phyloP scores from a whole-genome alignment of 2,797 vertebrate species.

The Sebastes flavidus region DNA sequence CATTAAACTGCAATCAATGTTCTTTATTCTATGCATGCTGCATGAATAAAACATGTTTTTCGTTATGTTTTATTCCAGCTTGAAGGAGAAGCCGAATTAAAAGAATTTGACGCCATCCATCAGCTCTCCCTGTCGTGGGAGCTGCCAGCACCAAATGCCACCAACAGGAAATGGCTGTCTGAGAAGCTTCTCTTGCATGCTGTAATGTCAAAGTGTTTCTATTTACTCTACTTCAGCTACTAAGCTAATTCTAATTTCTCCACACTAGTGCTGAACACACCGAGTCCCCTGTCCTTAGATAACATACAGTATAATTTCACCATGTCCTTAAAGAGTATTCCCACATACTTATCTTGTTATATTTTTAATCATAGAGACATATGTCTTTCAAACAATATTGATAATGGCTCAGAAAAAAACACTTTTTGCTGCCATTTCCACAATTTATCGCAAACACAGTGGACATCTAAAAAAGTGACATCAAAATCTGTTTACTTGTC shows the following conservation, averaged over 20 bases:
- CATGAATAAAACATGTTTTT: not conserved
- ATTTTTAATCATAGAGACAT: not conserved
- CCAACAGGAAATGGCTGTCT: conserved; percentile 56
- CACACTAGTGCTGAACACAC: not conserved
- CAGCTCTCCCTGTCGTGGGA: conserved; percentile 41
- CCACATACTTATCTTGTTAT: not conserved
- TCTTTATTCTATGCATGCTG: not conserved
- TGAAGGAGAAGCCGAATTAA: conserved; percentile 34
- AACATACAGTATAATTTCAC: not conserved
- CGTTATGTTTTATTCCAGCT: conserved; percentile 26
- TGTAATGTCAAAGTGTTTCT: conserved; percentile 40
- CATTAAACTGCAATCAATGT: not conserved
- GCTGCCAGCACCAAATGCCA: conserved; percentile 49
- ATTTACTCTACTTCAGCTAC: not conserved
- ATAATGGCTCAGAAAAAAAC: too few relatives aligned
- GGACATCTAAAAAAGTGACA: not conserved
- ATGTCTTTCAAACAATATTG: not conserved
- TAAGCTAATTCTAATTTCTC: not conserved
- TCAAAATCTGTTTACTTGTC: not conserved
- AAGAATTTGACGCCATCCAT: conserved; percentile 32
- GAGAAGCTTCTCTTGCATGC: conserved; percentile 46
- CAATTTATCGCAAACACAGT: too few relatives aligned
- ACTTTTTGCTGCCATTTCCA: too few relatives aligned
- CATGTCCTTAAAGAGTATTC: not conserved
- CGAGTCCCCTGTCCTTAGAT: not conserved